Percentiles rank a stretch among this genome's conserved stretches.
phyloP scores from a whole-genome alignment of 2,113 vertebrate species.

The Poecile atricapillus region DNA sequence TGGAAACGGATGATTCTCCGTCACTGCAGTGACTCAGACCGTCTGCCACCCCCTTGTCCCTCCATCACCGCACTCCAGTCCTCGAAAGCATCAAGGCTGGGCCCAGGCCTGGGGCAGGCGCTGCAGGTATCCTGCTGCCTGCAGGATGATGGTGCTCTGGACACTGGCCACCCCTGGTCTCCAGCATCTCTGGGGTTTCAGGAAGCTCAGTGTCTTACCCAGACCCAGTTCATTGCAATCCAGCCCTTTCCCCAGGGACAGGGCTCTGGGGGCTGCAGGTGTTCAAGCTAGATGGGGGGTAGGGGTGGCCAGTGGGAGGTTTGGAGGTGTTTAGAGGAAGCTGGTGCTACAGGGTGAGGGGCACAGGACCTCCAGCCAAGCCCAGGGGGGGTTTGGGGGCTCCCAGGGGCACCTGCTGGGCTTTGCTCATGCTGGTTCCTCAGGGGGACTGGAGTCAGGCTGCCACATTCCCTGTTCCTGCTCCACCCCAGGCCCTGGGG shows the following conservation, averaged over 20 bases:
- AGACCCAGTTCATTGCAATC: neutral
- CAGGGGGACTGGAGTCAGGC: neutral
- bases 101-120: neutral
- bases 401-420: neutral
- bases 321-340: neutral
- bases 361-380: neutral
- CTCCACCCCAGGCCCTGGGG: neutral
- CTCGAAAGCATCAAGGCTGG: neutral
- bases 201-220: neutral
- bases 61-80: neutral
- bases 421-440: neutral
- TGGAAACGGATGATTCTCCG: conserved; percentile 47
- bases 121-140: neutral
- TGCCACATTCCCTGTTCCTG: neutral
- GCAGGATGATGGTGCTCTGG: neutral
- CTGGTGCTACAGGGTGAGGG: neutral
- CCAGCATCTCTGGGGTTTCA: neutral
- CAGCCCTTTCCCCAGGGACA: neutral
- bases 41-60: neutral
- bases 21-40: conserved; percentile 36
- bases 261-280: neutral
- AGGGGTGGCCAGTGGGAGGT: neutral
- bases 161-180: neutral
- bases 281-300: neutral
- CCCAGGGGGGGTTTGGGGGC: neutral